Evolutionary conservation across 2,888 invertebrate species (phyloP).

Genomic region (Carabus problematicus): DNA sequence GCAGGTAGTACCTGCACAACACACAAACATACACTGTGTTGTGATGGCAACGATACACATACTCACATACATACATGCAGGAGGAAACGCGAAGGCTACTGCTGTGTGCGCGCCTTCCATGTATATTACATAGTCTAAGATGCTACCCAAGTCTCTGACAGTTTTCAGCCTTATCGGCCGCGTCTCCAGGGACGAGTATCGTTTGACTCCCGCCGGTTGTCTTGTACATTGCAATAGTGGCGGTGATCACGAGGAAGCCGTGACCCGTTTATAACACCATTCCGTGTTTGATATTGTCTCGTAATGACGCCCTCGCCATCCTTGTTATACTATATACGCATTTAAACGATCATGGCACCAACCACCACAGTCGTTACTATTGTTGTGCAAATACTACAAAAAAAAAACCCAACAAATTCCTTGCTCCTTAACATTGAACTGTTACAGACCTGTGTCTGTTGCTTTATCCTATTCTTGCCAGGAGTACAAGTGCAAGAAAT

Average conservation of each 20-base stretch:
- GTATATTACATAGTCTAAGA: neutral
- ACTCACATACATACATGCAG: neutral
- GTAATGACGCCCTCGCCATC: conserved; percentile 1
- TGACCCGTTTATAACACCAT: conserved; percentile 33
- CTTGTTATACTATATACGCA: conserved; percentile 21
- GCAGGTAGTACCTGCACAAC: neutral
- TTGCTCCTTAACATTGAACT: conserved; percentile 21
- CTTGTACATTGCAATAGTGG: neutral
- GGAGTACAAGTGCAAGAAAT: too few species aligned
- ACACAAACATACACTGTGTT: neutral
- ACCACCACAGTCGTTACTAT: too few species aligned
- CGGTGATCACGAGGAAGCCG: conserved; percentile 19
- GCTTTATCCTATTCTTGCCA: too few species aligned
- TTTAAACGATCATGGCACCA: conserved; percentile 15
- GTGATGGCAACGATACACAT: neutral
- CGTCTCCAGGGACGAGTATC: conserved; percentile 1
- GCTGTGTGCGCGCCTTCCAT: neutral
- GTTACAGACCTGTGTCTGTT: conserved; percentile 6
- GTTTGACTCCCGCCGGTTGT: neutral
- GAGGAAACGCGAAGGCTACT: neutral
- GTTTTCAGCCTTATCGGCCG: neutral
- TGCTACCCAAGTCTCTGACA: neutral
- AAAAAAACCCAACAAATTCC: conserved; percentile 26
- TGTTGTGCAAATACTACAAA: too few species aligned
- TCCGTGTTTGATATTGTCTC: conserved; percentile 36